These are phyloP conservation scores for Callopanchax toddi DNA, from an alignment of 2,113 vertebrate species.

Conservation along the genomic window DNA sequence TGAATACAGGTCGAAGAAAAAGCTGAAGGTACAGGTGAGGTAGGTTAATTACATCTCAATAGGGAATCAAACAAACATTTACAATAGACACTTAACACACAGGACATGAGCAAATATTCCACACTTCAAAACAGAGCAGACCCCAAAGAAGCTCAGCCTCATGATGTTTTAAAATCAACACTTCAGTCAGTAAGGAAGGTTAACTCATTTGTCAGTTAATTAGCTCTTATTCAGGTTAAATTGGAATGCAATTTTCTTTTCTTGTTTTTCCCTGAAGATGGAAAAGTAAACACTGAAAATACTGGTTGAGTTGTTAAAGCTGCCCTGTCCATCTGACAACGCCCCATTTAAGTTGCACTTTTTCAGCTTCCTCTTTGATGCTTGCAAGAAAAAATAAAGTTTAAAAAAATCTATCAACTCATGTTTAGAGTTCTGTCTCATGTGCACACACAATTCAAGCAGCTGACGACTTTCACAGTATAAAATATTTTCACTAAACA, in stretches of 20 bases:
- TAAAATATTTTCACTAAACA: conserved; percentile 55
- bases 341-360: not conserved
- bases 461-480: conserved; percentile 65
- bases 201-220: too few species aligned
- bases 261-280: not conserved
- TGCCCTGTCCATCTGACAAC: conserved; percentile 10
- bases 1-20: conserved; percentile 31
- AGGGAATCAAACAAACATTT: conserved; percentile 13
- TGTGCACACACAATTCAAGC: conserved; percentile 22
- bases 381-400: conserved; percentile 12
- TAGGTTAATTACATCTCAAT: conserved; percentile 51
- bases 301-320: conserved; percentile 10
- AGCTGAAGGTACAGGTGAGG: conserved; percentile 60
- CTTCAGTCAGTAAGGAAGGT: conserved; percentile 8
- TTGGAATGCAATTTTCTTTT: not conserved
- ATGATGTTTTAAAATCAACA: not conserved
- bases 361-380: conserved; percentile 10
- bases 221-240: too few species aligned
- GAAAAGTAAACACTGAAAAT: conserved; percentile 8
- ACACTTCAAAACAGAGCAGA: too few species aligned
- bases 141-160: too few species aligned
- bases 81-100: conserved; percentile 23
- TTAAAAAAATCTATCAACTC: conserved; percentile 8
- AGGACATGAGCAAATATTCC: too few species aligned
- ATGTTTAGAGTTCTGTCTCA: not conserved